Percentiles rank a stretch among this genome's conserved stretches.
phyloP scores from a whole-genome alignment of 2,797 vertebrate species.

The Cyclopterus lumpus region DNA sequence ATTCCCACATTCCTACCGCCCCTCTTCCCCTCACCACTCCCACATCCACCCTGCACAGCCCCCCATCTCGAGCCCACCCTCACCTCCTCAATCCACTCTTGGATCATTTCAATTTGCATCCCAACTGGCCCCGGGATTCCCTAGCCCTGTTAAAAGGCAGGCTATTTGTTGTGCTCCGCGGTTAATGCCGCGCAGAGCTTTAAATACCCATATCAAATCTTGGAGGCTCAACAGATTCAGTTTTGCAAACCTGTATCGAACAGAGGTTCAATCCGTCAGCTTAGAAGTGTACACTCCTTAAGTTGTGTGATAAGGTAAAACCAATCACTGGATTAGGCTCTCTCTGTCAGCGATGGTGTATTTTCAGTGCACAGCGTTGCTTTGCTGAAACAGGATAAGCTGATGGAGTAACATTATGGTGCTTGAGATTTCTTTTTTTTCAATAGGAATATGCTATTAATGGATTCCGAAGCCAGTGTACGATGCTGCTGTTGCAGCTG shows the following conservation, averaged over 20 bases:
- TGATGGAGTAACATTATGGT: conserved; percentile 74
- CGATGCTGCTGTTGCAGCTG: conserved; percentile 62
- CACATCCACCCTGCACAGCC: conserved; percentile 65
- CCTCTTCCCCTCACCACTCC: conserved; percentile 54
- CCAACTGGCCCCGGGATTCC: conserved; percentile 81
- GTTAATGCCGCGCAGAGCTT: conserved; percentile 89
- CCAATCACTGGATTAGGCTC: conserved; percentile 87
- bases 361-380: conserved; percentile 70
- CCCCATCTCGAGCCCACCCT: conserved; percentile 74
- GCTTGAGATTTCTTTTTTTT: conserved; percentile 70
- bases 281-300: conserved; percentile 90
- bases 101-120: conserved; percentile 89
- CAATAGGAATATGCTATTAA: conserved; percentile 74
- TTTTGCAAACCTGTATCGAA: conserved; percentile 91
- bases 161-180: conserved; percentile 89
- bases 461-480: conserved; percentile 69
- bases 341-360: conserved; percentile 77
- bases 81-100: conserved; percentile 83
- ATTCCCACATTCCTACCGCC: conserved; percentile 57
- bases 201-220: conserved; percentile 92
- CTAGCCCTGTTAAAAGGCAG: conserved; percentile 85
- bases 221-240: conserved; percentile 89
- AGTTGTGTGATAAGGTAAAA: conserved; percentile 90
- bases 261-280: conserved; percentile 89
- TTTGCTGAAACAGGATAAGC: conserved; percentile 77